Evolutionary conservation across 2,888 invertebrate species (phyloP).

Genomic region (Liopterus haemorrhoidalis): DNA sequence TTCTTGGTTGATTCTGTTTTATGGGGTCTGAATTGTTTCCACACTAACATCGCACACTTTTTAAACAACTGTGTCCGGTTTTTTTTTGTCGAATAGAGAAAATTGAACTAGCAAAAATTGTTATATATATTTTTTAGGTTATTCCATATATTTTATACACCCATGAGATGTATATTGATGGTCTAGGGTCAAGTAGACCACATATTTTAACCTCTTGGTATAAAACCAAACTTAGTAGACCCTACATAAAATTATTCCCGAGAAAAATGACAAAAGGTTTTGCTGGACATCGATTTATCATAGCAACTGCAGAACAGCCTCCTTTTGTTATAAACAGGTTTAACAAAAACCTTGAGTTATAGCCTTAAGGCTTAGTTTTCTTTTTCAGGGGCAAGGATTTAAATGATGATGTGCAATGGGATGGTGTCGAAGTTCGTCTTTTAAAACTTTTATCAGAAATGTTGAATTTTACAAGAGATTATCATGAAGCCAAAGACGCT

Average conservation of each 20-base stretch:
- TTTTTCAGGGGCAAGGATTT: conserved; percentile 39
- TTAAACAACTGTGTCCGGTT: too few relatives aligned
- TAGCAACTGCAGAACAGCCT: conserved; percentile 65
- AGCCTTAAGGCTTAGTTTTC: background rate
- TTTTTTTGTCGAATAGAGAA: background rate
- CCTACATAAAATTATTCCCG: conserved; percentile 61
- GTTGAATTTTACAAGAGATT: conserved; percentile 68
- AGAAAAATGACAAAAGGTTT: conserved; percentile 62
- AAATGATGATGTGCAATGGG: conserved; percentile 57
- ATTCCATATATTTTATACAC: conserved; percentile 68
- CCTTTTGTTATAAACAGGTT: conserved; percentile 67
- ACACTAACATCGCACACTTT: too few relatives aligned
- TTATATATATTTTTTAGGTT: conserved; percentile 51
- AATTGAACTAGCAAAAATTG: too few relatives aligned
- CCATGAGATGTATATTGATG: conserved; percentile 66
- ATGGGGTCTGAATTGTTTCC: too few relatives aligned
- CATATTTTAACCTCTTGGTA: conserved; percentile 67
- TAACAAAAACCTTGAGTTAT: too few relatives aligned
- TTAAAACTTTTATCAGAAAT: conserved; percentile 55
- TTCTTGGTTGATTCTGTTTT: too few relatives aligned
- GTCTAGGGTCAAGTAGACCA: conserved; percentile 63
- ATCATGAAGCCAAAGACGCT: conserved; percentile 53
- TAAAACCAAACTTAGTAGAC: conserved; percentile 56
- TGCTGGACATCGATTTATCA: conserved; percentile 66
- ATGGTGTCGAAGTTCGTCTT: conserved; percentile 68